These are phyloP conservation scores for Apus apus DNA, from an alignment of 2,113 vertebrate species.

Conservation along the genomic window DNA sequence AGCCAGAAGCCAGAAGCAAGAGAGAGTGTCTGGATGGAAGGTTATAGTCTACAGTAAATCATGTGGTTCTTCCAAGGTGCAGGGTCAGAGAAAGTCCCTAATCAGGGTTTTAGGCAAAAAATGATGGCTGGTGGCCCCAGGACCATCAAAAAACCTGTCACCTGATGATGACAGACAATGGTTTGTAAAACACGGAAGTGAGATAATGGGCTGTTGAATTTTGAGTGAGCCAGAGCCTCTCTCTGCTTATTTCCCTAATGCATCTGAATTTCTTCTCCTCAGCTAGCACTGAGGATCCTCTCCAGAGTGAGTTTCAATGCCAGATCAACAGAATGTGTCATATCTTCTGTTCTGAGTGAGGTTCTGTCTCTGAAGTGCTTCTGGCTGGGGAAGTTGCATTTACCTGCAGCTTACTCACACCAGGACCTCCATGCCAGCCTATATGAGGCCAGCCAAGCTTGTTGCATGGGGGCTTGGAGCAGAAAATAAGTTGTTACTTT, in stretches of 20 bases:
- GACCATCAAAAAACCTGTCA: not conserved
- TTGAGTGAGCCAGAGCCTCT: not conserved
- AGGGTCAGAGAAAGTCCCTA: not conserved
- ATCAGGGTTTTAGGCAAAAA: not conserved
- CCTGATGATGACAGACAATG: not conserved
- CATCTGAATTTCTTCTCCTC: no score
- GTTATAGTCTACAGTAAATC: not conserved
- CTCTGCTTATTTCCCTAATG: not conserved
- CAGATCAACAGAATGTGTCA: no score
- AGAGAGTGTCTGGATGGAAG: not conserved
- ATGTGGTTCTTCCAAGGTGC: not conserved
- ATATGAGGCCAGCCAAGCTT: not conserved
- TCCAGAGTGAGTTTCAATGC: not conserved
- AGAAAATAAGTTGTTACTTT: not conserved
- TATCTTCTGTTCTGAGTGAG: no score
- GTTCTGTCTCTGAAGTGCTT: no score
- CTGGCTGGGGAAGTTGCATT: no score
- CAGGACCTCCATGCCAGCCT: no score
- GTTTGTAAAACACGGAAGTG: not conserved
- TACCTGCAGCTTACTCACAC: no score
- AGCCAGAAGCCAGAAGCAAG: not conserved
- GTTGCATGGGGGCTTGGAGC: fast-evolving
- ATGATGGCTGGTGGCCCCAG: not conserved
- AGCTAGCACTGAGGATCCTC: not conserved
- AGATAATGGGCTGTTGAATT: not conserved